These are phyloP conservation scores for Emydoidea blandingii DNA, from an alignment of 2,797 vertebrate species.

Conservation along the genomic window DNA sequence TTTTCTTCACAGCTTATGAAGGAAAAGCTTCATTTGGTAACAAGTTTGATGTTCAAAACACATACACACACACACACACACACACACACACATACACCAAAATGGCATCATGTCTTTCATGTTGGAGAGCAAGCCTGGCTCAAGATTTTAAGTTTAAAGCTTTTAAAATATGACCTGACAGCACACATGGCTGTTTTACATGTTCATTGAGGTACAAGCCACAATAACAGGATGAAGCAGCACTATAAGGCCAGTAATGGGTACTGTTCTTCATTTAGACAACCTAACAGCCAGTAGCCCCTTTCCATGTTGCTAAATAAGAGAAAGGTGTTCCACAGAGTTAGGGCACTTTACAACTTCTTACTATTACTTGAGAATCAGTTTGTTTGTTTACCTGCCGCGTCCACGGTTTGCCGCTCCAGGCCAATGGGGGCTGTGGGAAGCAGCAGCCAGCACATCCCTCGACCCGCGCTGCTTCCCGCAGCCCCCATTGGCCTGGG, in stretches of 20 bases:
- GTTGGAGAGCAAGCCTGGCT: background rate
- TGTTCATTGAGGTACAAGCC: background rate
- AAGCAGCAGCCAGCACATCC: too few species aligned
- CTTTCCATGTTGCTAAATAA: background rate
- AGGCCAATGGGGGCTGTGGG: too few species aligned
- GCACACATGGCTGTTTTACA: background rate
- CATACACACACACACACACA: background rate
- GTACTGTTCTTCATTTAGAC: background rate
- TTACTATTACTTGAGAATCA: background rate
- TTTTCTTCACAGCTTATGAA: background rate
- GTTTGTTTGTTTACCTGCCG: background rate
- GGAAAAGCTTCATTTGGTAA: background rate
- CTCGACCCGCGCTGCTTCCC: too few species aligned
- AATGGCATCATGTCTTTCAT: background rate
- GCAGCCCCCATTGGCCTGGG: too few species aligned
- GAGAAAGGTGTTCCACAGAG: background rate
- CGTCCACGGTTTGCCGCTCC: too few species aligned
- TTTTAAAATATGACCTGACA: background rate
- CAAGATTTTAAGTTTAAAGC: background rate
- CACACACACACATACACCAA: fast-evolving
- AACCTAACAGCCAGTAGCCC: background rate
- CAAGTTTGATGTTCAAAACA: slow-evolving; percentile 4
- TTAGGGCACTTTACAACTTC: background rate
- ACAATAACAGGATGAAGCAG: background rate
- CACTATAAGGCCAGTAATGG: background rate